Percentiles rank a stretch among this genome's conserved stretches.
Evolutionary conservation across 1,140 invertebrate genomes (phyloP).

Genomic region (Drosophila sp.): DNA sequence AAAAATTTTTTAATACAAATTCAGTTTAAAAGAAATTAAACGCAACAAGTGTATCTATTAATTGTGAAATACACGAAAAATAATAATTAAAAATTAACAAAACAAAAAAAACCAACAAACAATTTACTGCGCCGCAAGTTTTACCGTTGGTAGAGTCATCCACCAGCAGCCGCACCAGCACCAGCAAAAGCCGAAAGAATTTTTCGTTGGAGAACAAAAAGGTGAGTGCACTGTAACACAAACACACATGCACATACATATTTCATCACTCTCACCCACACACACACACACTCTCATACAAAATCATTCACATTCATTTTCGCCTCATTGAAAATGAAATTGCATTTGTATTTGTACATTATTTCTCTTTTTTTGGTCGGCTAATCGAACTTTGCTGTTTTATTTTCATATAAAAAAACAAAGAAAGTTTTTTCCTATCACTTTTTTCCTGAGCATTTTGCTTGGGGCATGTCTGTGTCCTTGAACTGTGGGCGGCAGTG

Average conservation of each 20-base stretch:
- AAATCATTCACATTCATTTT: conserved; percentile 27
- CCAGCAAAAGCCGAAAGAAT: conserved; percentile 39
- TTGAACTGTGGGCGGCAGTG: conserved; percentile 48
- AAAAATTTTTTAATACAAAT: neutral
- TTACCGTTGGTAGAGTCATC: conserved; percentile 60
- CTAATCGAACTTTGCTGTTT: conserved; percentile 45
- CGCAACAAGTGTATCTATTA: conserved; percentile 43
- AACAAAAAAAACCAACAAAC: conserved; percentile 25
- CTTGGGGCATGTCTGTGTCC: conserved; percentile 30
- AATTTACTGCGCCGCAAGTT: conserved; percentile 72
- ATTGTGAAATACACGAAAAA: conserved; percentile 16
- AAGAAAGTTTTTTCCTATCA: conserved; percentile 63
- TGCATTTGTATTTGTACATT: conserved; percentile 37
- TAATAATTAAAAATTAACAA: conserved; percentile 25
- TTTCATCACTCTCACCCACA: conserved; percentile 15
- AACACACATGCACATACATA: conserved; percentile 19
- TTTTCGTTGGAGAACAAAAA: conserved; percentile 55
- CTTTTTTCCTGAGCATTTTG: conserved; percentile 18
- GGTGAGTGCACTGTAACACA: conserved; percentile 69
- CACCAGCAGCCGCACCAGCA: conserved; percentile 31
- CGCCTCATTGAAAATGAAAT: conserved; percentile 35
- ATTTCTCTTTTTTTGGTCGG: conserved; percentile 14
- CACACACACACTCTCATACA: conserved; percentile 8
- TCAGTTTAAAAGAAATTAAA: conserved; percentile 9
- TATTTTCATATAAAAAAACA: conserved; percentile 47